Evolutionary conservation across 2,888 invertebrate species (phyloP).

Genomic region (Microchrysa polita): DNA sequence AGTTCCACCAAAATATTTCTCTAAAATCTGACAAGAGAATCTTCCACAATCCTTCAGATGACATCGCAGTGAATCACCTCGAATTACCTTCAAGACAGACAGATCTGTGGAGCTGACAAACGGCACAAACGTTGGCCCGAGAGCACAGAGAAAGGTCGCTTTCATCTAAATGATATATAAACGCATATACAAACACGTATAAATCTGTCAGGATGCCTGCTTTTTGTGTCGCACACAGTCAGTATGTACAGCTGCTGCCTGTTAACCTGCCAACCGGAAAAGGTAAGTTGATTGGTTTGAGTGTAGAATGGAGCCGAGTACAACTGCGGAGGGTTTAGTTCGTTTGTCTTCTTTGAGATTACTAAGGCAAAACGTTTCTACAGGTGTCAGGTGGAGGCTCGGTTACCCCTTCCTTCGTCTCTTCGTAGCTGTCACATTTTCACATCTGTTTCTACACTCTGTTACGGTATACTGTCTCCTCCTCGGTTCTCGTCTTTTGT

Average conservation of each 20-base stretch:
- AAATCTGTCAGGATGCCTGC: constrained; percentile 9
- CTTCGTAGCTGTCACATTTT: not conserved
- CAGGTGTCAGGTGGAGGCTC: constrained; percentile 29
- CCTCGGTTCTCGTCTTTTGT: constrained; percentile 5
- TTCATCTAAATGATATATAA: constrained; percentile 11
- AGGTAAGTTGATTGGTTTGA: constrained; percentile 34
- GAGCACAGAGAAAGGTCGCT: not conserved
- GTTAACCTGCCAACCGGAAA: constrained; percentile 16
- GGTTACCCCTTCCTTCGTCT: not conserved
- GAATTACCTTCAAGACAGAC: constrained; percentile 34
- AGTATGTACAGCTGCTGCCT: constrained; percentile 14
- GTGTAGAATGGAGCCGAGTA: not conserved
- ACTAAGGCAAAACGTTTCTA: constrained; percentile 18
- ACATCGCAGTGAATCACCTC: constrained; percentile 33
- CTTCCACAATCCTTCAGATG: constrained; percentile 19
- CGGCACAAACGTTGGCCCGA: constrained; percentile 7
- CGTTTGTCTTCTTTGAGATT: constrained; percentile 25
- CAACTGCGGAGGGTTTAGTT: constrained; percentile 15
- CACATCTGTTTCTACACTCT: not conserved
- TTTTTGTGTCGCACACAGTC: not conserved
- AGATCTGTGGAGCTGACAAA: constrained; percentile 21
- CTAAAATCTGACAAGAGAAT: constrained; percentile 35
- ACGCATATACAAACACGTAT: constrained; percentile 13
- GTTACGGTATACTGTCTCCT: not conserved
- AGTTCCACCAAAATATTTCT: constrained; percentile 12